Conservation (phyloP, 1,140 invertebrate genomes). For the Pachyrhynchus sulphureomaculatus region DNA sequence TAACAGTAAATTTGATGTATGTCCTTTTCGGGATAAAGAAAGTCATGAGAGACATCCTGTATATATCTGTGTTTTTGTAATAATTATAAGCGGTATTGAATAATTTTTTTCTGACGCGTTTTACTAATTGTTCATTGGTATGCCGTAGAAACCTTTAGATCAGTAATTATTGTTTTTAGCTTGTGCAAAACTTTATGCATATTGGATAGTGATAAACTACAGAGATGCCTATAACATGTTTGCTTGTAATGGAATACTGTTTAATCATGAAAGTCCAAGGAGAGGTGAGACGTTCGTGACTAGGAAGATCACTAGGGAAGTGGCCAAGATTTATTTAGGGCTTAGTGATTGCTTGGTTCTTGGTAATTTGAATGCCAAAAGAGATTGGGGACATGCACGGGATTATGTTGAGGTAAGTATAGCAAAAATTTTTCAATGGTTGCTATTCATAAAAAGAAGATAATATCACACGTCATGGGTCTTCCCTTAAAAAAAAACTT, state of each 20-base stretch:
- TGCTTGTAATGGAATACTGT: conserved; percentile 97
- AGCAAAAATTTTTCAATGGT: too few relatives aligned
- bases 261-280: conserved; percentile 98
- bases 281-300: conserved; percentile 99
- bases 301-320: conserved; percentile 94
- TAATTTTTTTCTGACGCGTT: too few relatives aligned
- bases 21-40: too few relatives aligned
- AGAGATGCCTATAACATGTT: conserved; percentile 97
- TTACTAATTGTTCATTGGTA: too few relatives aligned
- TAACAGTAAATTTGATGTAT: too few relatives aligned
- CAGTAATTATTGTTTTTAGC: conserved; percentile 72
- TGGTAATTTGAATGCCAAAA: conserved; percentile 92
- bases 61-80: too few relatives aligned
- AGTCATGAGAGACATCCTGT: too few relatives aligned
- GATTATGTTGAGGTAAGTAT: conserved; percentile 94
- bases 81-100: too few relatives aligned
- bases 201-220: conserved; percentile 99
- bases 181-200: conserved; percentile 97
- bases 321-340: conserved; percentile 93
- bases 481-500: too few relatives aligned
- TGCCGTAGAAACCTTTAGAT: too few relatives aligned
- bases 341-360: conserved; percentile 86
- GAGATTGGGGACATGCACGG: conserved; percentile 99
- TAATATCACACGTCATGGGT: too few relatives aligned
- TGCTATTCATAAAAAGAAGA: too few relatives aligned